phyloP scores from a whole-genome alignment of 2,888 invertebrate species.

The Protonemura montana region DNA sequence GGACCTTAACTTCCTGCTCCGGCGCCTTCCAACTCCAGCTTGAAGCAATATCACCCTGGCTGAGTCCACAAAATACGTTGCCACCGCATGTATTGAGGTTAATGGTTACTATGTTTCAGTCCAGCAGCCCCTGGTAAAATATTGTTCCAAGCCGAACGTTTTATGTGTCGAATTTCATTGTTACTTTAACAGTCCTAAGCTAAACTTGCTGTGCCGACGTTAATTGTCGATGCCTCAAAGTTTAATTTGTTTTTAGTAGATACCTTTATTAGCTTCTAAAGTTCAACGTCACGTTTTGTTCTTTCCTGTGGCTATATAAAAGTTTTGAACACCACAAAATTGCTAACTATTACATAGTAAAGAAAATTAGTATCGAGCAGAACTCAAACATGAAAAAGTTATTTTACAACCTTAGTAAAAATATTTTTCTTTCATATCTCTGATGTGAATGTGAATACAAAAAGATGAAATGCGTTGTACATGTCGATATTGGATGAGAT shows the following conservation, averaged over 20 bases:
- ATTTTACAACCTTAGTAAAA: neutral
- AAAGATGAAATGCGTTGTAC: neutral
- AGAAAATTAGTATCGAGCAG: neutral
- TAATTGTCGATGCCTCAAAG: neutral
- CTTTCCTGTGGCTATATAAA: neutral
- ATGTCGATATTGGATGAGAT: neutral
- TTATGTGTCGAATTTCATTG: neutral
- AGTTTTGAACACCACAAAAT: neutral
- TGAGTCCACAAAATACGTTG: neutral
- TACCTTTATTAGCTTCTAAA: neutral
- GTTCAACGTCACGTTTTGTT: neutral
- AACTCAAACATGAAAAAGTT: neutral
- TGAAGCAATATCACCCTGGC: neutral
- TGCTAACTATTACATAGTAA: neutral
- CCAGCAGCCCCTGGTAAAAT: constrained; percentile 1
- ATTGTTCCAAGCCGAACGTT: neutral
- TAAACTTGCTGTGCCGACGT: neutral
- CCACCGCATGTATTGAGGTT: neutral
- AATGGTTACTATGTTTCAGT: neutral
- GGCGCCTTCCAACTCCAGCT: neutral
- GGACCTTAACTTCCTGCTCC: neutral
- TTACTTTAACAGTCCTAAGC: neutral
- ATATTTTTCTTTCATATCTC: neutral
- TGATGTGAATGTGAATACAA: neutral
- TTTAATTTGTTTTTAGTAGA: neutral